A percentile compares a stretch with the other conserved stretches of the same genome.
phyloP scores from a whole-genome alignment of 2,797 vertebrate genomes.

The Gambusia yucatana region DNA sequence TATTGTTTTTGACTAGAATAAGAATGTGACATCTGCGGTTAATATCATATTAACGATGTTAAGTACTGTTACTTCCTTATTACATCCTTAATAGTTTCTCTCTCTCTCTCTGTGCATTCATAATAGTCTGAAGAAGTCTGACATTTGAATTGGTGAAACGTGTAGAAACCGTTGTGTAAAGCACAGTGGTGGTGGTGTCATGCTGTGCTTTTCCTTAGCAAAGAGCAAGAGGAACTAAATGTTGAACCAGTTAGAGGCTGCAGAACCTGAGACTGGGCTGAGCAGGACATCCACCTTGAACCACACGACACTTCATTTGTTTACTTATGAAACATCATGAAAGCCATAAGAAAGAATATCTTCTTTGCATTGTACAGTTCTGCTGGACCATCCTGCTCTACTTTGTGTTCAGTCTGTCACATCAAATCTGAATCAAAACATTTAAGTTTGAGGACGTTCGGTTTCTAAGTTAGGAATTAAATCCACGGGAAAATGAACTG shows the following conservation, averaged over 20 bases:
- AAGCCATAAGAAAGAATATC: neutral
- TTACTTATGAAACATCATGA: neutral
- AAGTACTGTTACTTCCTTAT: too few relatives aligned
- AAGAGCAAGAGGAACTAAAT: neutral
- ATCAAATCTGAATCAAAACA: neutral
- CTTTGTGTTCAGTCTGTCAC: neutral
- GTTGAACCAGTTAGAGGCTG: neutral
- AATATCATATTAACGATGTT: too few relatives aligned
- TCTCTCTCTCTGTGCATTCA: too few relatives aligned
- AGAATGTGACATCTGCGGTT: too few relatives aligned
- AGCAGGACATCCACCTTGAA: neutral
- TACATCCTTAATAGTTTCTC: too few relatives aligned
- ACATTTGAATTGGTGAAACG: too few relatives aligned
- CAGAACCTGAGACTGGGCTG: neutral
- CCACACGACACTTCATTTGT: neutral
- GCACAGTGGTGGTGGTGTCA: neutral
- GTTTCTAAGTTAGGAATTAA: neutral
- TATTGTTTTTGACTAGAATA: too few relatives aligned
- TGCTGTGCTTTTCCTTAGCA: neutral
- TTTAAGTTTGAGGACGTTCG: neutral
- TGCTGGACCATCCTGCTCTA: neutral
- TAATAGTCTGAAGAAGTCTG: too few relatives aligned
- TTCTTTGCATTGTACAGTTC: neutral
- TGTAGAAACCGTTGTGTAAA: too few relatives aligned
- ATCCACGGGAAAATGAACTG: neutral